phyloP scores from a whole-genome alignment of 2,797 vertebrate species.

The Anisognathus igniventris region DNA sequence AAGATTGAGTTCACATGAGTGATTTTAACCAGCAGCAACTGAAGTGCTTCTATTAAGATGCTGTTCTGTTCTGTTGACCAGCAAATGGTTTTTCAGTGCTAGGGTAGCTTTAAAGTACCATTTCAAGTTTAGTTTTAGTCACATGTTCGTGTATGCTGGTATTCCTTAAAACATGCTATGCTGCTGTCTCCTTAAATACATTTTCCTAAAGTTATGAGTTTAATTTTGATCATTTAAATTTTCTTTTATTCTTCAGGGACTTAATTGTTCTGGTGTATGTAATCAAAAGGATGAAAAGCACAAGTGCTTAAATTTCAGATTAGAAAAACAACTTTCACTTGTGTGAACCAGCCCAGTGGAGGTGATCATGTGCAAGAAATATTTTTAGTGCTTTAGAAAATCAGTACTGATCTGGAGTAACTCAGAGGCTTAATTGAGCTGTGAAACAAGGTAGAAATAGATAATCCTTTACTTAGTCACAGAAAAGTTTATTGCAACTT shows the following conservation, averaged over 20 bases:
- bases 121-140: neutral
- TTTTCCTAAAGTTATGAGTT: neutral
- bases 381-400: neutral
- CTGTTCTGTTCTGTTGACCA: neutral
- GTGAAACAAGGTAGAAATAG: neutral
- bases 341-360: neutral
- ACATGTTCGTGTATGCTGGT: rapidly evolving
- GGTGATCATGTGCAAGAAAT: rapidly evolving
- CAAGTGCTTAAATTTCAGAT: neutral
- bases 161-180: neutral
- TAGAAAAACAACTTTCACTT: neutral
- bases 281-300: neutral
- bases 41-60: neutral
- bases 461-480: neutral
- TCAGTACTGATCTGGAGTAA: neutral
- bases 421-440: neutral
- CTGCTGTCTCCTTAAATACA: neutral
- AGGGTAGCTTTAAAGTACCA: neutral
- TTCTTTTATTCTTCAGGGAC: neutral
- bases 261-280: neutral
- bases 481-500: neutral
- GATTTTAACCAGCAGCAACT: neutral
- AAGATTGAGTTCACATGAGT: neutral
- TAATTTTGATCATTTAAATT: neutral
- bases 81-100: neutral